Evolutionary conservation across 2,797 vertebrate species (phyloP).

Genomic region (Brotogeris chrysoptera): DNA sequence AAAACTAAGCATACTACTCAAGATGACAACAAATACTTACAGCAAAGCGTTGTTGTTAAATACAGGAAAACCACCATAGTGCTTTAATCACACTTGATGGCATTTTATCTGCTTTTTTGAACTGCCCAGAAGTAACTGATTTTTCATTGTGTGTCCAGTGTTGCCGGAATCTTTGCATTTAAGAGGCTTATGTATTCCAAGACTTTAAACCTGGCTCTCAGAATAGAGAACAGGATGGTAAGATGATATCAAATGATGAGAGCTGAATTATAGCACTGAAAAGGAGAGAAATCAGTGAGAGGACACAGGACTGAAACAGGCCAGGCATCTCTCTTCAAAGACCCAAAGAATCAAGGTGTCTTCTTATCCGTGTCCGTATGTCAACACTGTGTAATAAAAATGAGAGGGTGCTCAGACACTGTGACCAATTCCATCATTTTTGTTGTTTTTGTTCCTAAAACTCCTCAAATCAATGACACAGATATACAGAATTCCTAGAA

Average conservation of each 20-base stretch:
- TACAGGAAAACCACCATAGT: not conserved
- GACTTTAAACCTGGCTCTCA: not conserved
- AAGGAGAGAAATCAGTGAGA: not conserved
- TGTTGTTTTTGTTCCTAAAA: not conserved
- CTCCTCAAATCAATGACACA: not conserved
- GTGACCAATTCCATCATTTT: not conserved
- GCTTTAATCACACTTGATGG: not conserved
- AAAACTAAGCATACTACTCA: not conserved
- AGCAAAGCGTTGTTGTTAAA: not conserved
- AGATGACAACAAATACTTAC: not conserved
- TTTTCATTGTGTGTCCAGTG: not conserved
- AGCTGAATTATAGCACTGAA: not conserved
- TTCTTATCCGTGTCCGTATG: not conserved
- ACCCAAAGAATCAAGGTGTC: not conserved
- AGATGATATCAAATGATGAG: not conserved
- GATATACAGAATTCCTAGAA: not conserved
- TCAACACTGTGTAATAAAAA: not conserved
- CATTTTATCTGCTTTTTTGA: not conserved
- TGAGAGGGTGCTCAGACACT: not conserved
- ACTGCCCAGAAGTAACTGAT: not conserved
- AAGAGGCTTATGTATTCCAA: not conserved
- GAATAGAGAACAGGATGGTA: not conserved
- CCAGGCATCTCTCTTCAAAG: not conserved
- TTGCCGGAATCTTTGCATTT: not conserved
- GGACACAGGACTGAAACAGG: not conserved